Evolutionary conservation across 2,113 vertebrate genomes (phyloP), one percentile per base, ranked within the genome.

Genomic region (Octodon degus): DNA sequence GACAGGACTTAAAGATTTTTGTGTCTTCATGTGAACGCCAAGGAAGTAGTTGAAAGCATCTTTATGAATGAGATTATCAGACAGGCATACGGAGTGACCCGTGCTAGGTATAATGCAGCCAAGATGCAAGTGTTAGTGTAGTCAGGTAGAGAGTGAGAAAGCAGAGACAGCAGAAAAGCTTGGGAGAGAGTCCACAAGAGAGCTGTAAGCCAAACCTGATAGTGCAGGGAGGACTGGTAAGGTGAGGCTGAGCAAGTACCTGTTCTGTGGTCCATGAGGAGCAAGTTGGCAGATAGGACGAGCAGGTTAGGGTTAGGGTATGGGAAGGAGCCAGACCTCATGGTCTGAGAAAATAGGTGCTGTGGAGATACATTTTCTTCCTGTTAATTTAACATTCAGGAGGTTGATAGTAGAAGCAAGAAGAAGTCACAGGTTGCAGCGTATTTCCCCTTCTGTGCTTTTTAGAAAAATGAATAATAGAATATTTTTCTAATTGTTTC

Each of bases 401-500:
- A 81, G 74, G 81, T 85, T 92, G 58, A 83, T 82, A 1, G n/a
- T 65, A 82, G 43, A 95, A 76, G 22, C 63, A 84, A 67, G 58
- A 90, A 62, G 20, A 93, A 92, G 8, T 90, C 1, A 37, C 9
- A 90, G 58, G 40, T 85, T 93, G n/a, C 82, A 82, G 63, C 8
- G 47, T 20, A 58, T 16, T 34, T 83, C 25, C 27, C 37, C 24
- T 90, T 11, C 24, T 12, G 62, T 17, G 25, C 37, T n/a, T 91
- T 86, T 94, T 86, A 47, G 11, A 30, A 86, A 90, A 76, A 63
- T 50, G 20, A 82, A 8, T 43, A 81, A 81, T 32, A 90, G 34
- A 86, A 4, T 81, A 40, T 87, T 95, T 96, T 96, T 83, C 25
- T 40, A 67, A 43, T 82, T 90, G 68, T 60, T 96, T 93, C n/a